These are phyloP conservation scores for Masnerella sp. DNA, from an alignment of 2,888 invertebrate genomes.

Conservation along the genomic window DNA sequence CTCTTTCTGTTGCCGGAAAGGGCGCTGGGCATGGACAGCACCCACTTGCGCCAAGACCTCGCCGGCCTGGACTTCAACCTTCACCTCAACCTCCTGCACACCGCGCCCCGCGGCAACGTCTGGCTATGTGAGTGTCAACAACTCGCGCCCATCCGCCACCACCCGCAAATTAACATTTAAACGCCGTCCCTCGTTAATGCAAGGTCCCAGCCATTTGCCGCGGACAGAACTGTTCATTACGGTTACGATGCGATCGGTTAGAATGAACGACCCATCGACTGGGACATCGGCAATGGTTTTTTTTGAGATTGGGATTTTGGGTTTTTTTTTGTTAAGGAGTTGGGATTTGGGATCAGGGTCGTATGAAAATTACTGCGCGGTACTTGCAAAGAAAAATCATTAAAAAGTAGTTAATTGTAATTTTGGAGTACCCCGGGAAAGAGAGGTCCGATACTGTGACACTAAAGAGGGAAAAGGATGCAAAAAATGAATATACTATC, in stretches of 20 bases:
- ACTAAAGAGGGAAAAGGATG: too few relatives aligned
- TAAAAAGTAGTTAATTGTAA: too few relatives aligned
- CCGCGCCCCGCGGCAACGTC: conserved; percentile 80
- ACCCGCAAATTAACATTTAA: conserved; percentile 26
- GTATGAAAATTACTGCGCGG: too few relatives aligned
- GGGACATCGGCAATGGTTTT: too few relatives aligned
- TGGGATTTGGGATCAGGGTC: too few relatives aligned
- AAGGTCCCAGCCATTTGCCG: conserved; percentile 29
- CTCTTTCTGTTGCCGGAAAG: conserved; percentile 80
- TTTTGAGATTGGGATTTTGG: too few relatives aligned
- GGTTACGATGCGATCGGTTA: conserved; percentile 14
- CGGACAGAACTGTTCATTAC: conserved; percentile 18
- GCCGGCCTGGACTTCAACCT: conserved; percentile 80
- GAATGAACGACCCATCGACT: conserved; percentile 7
- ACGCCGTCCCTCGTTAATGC: conserved; percentile 18
- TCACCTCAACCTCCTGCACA: conserved; percentile 79
- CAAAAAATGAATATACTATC: too few relatives aligned
- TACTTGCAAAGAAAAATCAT: too few relatives aligned
- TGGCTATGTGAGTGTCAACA: conserved; percentile 80
- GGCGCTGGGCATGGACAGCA: conserved; percentile 80
- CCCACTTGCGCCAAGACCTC: conserved; percentile 79
- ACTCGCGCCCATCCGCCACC: conserved; percentile 15
- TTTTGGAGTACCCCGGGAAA: too few relatives aligned
- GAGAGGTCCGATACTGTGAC: too few relatives aligned
- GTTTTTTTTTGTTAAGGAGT: too few relatives aligned